phyloP scores from a whole-genome alignment of 2,113 vertebrate genomes.

The Atherinomorus stipes region DNA sequence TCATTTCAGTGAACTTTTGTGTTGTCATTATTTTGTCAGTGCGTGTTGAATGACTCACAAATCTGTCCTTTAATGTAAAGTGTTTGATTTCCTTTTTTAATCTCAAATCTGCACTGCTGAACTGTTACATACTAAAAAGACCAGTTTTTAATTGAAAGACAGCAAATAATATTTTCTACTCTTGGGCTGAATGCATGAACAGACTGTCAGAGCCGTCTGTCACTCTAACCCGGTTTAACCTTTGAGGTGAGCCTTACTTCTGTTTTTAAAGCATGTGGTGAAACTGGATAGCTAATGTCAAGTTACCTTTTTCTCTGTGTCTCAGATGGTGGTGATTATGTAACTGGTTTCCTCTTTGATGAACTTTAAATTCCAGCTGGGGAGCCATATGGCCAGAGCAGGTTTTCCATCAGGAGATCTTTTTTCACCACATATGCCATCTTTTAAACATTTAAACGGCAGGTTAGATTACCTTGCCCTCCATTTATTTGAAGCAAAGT shows the following conservation, averaged over 20 bases:
- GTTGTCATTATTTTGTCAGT: conserved; percentile 79
- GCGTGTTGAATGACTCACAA: conserved; percentile 42
- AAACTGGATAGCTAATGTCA: conserved; percentile 59
- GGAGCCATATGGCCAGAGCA: conserved; percentile 63
- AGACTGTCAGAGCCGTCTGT: neutral
- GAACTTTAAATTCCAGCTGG: conserved; percentile 59
- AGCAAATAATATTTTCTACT: conserved; percentile 3
- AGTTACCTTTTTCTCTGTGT: conserved; percentile 41
- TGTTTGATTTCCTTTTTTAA: neutral
- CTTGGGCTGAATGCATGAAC: neutral
- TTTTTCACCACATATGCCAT: conserved; percentile 66
- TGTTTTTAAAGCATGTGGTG: conserved; percentile 45
- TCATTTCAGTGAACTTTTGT: conserved; percentile 78
- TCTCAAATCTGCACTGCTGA: neutral
- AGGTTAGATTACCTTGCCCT: conserved; percentile 59
- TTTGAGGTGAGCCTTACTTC: conserved; percentile 43
- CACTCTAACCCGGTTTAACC: conserved; percentile 51
- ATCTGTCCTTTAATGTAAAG: conserved; percentile 6
- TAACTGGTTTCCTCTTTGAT: conserved; percentile 52
- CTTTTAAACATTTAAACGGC: conserved; percentile 67
- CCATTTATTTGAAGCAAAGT: conserved; percentile 42
- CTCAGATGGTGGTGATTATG: conserved; percentile 61
- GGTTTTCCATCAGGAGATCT: conserved; percentile 50
- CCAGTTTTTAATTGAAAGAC: neutral
- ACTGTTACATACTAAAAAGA: neutral